Conservation (phyloP, 2,113 vertebrate genomes). For the Perccottus glenii region DNA sequence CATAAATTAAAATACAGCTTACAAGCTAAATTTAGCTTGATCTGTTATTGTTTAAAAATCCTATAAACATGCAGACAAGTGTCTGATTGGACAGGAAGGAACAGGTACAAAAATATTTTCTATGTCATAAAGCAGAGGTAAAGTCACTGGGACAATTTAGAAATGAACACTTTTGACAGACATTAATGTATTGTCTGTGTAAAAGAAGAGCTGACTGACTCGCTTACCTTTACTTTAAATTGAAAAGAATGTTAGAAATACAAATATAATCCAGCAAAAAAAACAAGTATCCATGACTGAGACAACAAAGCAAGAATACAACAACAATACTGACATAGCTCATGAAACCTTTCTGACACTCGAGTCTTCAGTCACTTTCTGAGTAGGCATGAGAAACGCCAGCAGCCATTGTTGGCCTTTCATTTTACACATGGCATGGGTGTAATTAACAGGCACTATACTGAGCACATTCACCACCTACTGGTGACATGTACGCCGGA, state of each 20-base stretch:
- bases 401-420: constrained; percentile 58
- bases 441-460: constrained; percentile 68
- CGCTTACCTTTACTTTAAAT: too few relatives aligned
- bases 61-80: not conserved
- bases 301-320: constrained; percentile 30
- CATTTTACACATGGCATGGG: constrained; percentile 56
- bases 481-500: constrained; percentile 58
- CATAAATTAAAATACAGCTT: not conserved
- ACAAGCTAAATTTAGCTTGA: too few relatives aligned
- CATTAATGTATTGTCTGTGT: too few relatives aligned
- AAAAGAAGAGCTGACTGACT: too few relatives aligned
- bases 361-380: constrained; percentile 37
- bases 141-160: too few relatives aligned
- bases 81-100: too few relatives aligned
- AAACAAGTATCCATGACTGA: constrained; percentile 16
- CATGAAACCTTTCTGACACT: constrained; percentile 31
- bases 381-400: constrained; percentile 46
- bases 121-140: too few relatives aligned
- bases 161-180: too few relatives aligned
- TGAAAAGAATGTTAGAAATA: too few relatives aligned
- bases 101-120: too few relatives aligned
- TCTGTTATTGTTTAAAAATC: not conserved
- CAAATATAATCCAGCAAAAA: too few relatives aligned
- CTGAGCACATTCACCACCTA: constrained; percentile 57
- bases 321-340: constrained; percentile 41